Conservation (phyloP, 2,797 vertebrate species). For the Brachyrhaphis roseni region DNA sequence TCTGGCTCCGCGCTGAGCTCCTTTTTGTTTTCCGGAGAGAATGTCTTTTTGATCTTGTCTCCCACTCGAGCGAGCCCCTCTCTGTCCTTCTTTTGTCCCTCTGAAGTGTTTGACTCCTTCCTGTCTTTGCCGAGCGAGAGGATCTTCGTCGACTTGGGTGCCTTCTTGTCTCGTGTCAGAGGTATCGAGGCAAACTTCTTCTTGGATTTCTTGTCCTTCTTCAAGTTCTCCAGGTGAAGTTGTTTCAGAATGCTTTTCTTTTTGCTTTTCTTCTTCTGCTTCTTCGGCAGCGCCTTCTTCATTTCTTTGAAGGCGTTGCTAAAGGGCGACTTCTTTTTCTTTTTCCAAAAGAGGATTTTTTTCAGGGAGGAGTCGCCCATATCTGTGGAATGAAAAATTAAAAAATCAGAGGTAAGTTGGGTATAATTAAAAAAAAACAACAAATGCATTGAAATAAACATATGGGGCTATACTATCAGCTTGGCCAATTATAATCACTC, state of each 20-base stretch:
- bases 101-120: conserved; percentile 31
- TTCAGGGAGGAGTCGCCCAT: conserved; percentile 59
- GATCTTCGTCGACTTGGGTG: conserved; percentile 18
- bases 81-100: conserved; percentile 17
- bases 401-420: not conserved
- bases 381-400: not conserved
- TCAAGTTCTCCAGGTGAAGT: conserved; percentile 36
- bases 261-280: conserved; percentile 34
- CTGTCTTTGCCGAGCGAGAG: conserved; percentile 38
- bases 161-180: conserved; percentile 35
- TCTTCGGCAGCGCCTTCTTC: conserved; percentile 44
- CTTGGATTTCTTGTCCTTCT: conserved; percentile 33
- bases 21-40: conserved; percentile 20
- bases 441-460: not conserved
- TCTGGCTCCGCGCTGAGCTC: not conserved
- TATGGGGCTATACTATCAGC: not conserved
- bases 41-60: conserved; percentile 34
- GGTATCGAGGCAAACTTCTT: conserved; percentile 41
- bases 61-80: conserved; percentile 27
- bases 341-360: conserved; percentile 31
- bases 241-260: conserved; percentile 21
- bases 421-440: not conserved
- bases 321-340: conserved; percentile 50
- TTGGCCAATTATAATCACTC: too few relatives aligned
- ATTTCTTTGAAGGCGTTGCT: conserved; percentile 44